phyloP scores from a whole-genome alignment of 2,888 invertebrate species.

The Tipula unca region DNA sequence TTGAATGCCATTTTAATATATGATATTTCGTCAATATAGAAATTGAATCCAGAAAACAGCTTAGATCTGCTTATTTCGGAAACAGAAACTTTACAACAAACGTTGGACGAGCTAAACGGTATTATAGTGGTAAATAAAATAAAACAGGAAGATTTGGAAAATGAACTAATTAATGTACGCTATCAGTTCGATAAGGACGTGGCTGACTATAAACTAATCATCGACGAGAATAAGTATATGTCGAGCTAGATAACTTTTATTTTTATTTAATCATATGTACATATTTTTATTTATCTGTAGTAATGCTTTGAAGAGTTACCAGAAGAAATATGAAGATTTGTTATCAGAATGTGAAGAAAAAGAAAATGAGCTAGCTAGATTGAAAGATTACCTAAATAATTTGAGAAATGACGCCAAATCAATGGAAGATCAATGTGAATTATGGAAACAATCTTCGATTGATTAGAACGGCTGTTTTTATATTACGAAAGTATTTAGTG shows the following conservation, averaged over 20 bases:
- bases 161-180: neutral
- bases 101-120: neutral
- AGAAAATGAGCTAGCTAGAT: neutral
- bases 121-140: neutral
- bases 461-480: neutral
- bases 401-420: neutral
- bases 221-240: neutral
- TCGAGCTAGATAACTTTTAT: neutral
- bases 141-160: neutral
- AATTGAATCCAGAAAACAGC: neutral
- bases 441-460: neutral
- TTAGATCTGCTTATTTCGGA: neutral
- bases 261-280: neutral
- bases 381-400: neutral
- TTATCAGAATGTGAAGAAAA: neutral
- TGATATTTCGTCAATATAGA: neutral
- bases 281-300: neutral
- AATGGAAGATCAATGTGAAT: neutral
- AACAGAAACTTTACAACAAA: neutral
- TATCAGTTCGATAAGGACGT: neutral
- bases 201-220: neutral
- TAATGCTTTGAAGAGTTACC: neutral
- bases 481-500: no score
- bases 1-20: neutral
- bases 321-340: neutral